A percentile compares a stretch with the other conserved stretches of the same genome.
These are phyloP conservation scores for Platichthys flesus DNA, from an alignment of 2,113 vertebrate genomes.

Conservation along the genomic window DNA sequence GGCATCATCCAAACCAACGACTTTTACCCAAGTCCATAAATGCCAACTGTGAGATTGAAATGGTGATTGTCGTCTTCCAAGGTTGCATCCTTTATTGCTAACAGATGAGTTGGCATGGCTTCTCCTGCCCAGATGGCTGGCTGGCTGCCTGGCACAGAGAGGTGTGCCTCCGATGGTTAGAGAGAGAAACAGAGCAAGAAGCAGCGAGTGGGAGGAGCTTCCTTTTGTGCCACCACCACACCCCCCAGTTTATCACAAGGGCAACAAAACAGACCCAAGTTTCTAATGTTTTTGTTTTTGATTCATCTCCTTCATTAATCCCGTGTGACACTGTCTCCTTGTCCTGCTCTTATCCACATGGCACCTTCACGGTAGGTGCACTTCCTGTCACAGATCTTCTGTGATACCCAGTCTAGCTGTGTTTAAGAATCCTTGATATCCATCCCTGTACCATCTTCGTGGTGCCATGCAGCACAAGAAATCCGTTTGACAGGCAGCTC, in stretches of 20 bases:
- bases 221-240: slow-evolving; percentile 66
- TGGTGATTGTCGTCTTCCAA: slow-evolving; percentile 51
- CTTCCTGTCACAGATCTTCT: slow-evolving; percentile 56
- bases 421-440: slow-evolving; percentile 26
- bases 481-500: slow-evolving; percentile 32
- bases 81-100: slow-evolving; percentile 65
- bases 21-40: slow-evolving; percentile 56
- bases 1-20: slow-evolving; percentile 52
- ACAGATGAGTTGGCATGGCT: slow-evolving; percentile 74
- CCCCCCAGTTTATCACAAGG: slow-evolving; percentile 54
- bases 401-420: slow-evolving; percentile 14
- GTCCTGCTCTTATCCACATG: slow-evolving; percentile 15
- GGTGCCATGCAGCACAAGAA: slow-evolving; percentile 34
- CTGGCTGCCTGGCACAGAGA: slow-evolving; percentile 80
- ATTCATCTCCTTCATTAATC: slow-evolving; percentile 30
- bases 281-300: slow-evolving; percentile 57
- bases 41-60: slow-evolving; percentile 40
- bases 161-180: slow-evolving; percentile 69
- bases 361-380: slow-evolving; percentile 35
- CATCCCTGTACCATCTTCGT: slow-evolving; percentile 20
- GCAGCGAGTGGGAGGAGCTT: slow-evolving; percentile 78
- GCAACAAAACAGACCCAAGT: slow-evolving; percentile 74
- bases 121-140: slow-evolving; percentile 79
- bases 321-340: slow-evolving; percentile 25
- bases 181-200: slow-evolving; percentile 68